Base-by-base conservation (phyloP, 2,113 vertebrate species). In the Rhynchomys soricoides region DNA sequence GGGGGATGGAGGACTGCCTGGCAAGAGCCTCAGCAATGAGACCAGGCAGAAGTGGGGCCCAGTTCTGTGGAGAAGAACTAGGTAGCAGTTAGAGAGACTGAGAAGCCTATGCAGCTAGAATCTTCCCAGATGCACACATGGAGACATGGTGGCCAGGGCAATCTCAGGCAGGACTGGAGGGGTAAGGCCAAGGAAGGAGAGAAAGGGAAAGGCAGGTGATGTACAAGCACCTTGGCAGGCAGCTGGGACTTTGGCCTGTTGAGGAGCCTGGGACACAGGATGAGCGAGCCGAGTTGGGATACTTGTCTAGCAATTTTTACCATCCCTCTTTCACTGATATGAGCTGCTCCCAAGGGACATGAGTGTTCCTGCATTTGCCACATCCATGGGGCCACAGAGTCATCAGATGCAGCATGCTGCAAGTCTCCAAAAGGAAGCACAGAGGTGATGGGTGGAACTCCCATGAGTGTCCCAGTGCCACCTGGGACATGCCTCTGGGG, bases 391-490 rank as follows among this genome's bases (percentile, higher is more conserved):
- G 37, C 37, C 29, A 7, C n/a, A 2, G 13, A 12, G 59, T 22
- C 3, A 40, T 17, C 10, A 0, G 70, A 24, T 24, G n/a, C 24
- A 45, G 29, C 26, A 2, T 12, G 0, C 8, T 0, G 11, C 1
- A n/a, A 74, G 22, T 22, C 26, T 11, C 34, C 1, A 16, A 66
- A 40, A 70, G 48, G 17, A 3, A 6, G 45, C 24, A 26, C 37
- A 24, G 16, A 26, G 21, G 34, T 22, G 26, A 12, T 40, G 66
- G 22, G 1, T 37, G 19, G 34, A 37, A 40, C 52, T n/a, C 34
- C 55, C 7, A 10, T 68, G 40, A 77, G 74, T 48, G 12, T 50
- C 19, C 5, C 45, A 1, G 10, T 10, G 26, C 37, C 34, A 29
- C 17, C 79, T 21, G 24, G 55, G 9, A 34, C 81, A 73, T 15